Evolutionary conservation across 2,888 invertebrate species (phyloP).

Genomic region (Oasisia sp.): DNA sequence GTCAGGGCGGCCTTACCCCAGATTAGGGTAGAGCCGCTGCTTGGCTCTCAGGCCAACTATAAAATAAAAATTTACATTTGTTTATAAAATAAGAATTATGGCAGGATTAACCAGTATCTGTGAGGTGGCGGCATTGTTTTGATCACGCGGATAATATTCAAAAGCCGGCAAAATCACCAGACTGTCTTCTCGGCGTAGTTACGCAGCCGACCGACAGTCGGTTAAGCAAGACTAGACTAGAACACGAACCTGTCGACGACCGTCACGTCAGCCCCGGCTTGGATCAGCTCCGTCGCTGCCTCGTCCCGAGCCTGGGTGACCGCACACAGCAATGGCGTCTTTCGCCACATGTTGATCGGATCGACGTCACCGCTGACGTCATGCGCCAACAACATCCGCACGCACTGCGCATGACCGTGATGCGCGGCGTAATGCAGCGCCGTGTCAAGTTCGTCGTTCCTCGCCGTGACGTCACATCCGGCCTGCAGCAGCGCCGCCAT

Average conservation of each 20-base stretch:
- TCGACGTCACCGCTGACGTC: slow-evolving; percentile 30
- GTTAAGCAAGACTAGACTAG: not conserved
- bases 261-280: slow-evolving; percentile 45
- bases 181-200: too few species aligned
- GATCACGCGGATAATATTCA: too few species aligned
- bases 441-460: slow-evolving; percentile 38
- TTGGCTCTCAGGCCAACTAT: too few species aligned
- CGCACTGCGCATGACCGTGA: slow-evolving; percentile 33
- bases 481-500: slow-evolving; percentile 33
- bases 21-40: too few species aligned
- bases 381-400: slow-evolving; percentile 31
- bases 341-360: slow-evolving; percentile 28
- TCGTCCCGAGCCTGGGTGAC: slow-evolving; percentile 30
- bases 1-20: too few species aligned
- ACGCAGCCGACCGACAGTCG: too few species aligned
- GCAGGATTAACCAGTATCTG: too few species aligned
- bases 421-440: slow-evolving; percentile 43
- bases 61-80: too few species aligned
- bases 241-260: slow-evolving; percentile 20
- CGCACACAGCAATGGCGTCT: slow-evolving; percentile 38
- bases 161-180: too few species aligned
- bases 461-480: slow-evolving; percentile 29
- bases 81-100: too few species aligned
- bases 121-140: too few species aligned
- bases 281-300: slow-evolving; percentile 31